Conservation (phyloP, 2,113 vertebrate species). For the Sus scrofa region T2T-Sscrofa CM000812.6:154274001-154274500, state of each 20-base stretch:
- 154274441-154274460: background rate
- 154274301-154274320: background rate
- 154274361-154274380: background rate
- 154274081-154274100: background rate
- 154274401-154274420: background rate
- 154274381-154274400: background rate
- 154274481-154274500: slow-evolving; percentile 1
- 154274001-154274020: background rate
- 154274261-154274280: slow-evolving; percentile 11
- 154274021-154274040: background rate
- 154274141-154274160: background rate
- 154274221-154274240: background rate
- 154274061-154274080: background rate
- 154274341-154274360: accelerated
- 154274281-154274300: background rate
- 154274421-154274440: background rate
- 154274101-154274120: background rate
- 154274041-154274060: background rate
- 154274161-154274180: background rate
- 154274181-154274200: background rate
- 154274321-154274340: background rate
- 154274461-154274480: background rate
- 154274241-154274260: background rate
- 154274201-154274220: background rate
- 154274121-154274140: background rate